phyloP scores from a whole-genome alignment of 2,113 vertebrate species.

The Clarias macrocephalus region DNA sequence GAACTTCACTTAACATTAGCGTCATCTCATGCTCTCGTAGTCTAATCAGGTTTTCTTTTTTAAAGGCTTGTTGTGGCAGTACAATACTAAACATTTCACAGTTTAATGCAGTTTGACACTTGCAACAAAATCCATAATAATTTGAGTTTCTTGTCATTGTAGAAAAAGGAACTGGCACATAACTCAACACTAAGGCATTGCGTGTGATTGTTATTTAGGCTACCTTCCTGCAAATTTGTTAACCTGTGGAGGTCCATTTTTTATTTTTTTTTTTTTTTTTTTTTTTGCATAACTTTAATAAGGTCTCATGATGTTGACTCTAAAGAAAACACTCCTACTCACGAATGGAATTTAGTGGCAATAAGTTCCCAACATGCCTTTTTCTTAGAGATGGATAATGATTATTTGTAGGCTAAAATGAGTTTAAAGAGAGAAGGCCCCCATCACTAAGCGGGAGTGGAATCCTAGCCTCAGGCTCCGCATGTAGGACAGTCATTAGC shows the following conservation, averaged over 20 bases:
- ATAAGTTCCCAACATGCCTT: slow-evolving; percentile 6
- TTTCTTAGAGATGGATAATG: slow-evolving; percentile 24
- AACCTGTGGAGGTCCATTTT: not conserved
- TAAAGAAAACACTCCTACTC: slow-evolving; percentile 26
- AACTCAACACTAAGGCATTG: not conserved
- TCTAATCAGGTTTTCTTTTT: not conserved
- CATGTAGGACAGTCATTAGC: slow-evolving; percentile 62
- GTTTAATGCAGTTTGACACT: slow-evolving; percentile 47
- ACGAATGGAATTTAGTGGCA: slow-evolving; percentile 30
- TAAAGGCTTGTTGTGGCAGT: slow-evolving; percentile 30
- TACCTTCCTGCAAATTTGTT: slow-evolving; percentile 23
- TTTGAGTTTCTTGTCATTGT: slow-evolving; percentile 49
- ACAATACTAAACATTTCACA: slow-evolving; percentile 28
- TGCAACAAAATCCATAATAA: slow-evolving; percentile 50
- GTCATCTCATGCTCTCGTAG: not conserved
- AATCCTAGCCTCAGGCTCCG: slow-evolving; percentile 18
- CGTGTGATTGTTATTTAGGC: not conserved
- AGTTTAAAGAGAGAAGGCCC: slow-evolving; percentile 15
- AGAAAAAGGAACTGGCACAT: slow-evolving; percentile 52
- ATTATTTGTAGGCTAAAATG: slow-evolving; percentile 26
- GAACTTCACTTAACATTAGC: not conserved
- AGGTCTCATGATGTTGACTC: slow-evolving; percentile 21
- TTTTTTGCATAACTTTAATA: slow-evolving; percentile 8
- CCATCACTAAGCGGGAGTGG: slow-evolving; percentile 28
- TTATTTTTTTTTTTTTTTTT: not conserved